phyloP scores from a whole-genome alignment of 2,888 invertebrate species.

The Drosophila rellima region DNA sequence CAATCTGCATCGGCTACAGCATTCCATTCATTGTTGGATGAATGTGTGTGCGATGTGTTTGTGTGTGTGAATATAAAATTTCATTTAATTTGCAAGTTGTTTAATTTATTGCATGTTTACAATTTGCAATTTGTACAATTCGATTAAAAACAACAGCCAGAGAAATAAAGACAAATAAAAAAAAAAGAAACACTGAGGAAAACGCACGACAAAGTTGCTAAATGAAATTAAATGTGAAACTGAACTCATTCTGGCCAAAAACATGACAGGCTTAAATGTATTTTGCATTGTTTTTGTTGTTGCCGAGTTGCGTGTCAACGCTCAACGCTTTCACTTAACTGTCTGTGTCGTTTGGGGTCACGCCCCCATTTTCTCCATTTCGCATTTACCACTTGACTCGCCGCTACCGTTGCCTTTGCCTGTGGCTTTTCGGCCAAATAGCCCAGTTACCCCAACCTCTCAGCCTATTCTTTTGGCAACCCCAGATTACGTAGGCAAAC shows the following conservation, averaged over 20 bases:
- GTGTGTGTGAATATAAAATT: slow-evolving; percentile 64
- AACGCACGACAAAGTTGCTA: slow-evolving; percentile 69
- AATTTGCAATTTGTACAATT: slow-evolving; percentile 81
- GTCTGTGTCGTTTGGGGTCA: slow-evolving; percentile 79
- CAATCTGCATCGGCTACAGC: slow-evolving; percentile 49
- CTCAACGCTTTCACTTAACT: slow-evolving; percentile 78
- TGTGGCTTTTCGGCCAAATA: slow-evolving; percentile 57
- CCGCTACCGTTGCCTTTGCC: slow-evolving; percentile 37
- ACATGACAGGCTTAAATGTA: slow-evolving; percentile 54
- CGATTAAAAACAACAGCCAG: slow-evolving; percentile 68
- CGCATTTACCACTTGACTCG: slow-evolving; percentile 56
- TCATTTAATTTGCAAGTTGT: slow-evolving; percentile 78
- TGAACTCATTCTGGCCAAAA: slow-evolving; percentile 43
- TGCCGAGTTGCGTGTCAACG: slow-evolving; percentile 74
- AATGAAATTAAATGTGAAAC: slow-evolving; percentile 77
- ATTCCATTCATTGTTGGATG: slow-evolving; percentile 27
- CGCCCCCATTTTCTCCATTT: slow-evolving; percentile 66
- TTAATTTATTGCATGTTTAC: slow-evolving; percentile 81
- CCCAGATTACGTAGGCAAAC: slow-evolving; percentile 14
- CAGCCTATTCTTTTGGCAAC: neutral
- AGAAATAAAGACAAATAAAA: slow-evolving; percentile 8
- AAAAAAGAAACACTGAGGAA: slow-evolving; percentile 6
- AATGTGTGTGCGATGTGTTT: slow-evolving; percentile 13
- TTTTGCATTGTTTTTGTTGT: slow-evolving; percentile 31
- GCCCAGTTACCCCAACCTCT: slow-evolving; percentile 1